Evolutionary conservation across 2,797 vertebrate species (phyloP).

Genomic region (Danio aesculapii): DNA sequence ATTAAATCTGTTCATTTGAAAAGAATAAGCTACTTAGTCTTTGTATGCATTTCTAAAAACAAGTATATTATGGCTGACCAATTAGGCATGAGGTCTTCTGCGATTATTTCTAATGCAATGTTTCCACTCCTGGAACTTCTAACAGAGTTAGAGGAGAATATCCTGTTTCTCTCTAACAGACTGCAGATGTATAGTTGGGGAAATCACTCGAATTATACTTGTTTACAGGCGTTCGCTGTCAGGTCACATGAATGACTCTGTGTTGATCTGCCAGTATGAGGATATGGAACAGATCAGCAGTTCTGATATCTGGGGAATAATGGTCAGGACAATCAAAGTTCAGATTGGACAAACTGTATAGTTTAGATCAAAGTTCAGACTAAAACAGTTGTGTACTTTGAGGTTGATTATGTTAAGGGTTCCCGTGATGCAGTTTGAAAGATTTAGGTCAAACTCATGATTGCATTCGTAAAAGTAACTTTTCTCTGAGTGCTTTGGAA

Average conservation of each 20-base stretch:
- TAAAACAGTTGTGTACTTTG: conserved; percentile 14
- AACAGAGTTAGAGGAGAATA: conserved; percentile 27
- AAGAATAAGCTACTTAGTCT: neutral
- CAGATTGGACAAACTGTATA: neutral
- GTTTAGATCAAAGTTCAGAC: neutral
- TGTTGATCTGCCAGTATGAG: conserved; percentile 9
- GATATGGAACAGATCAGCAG: neutral
- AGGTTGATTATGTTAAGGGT: conserved; percentile 30
- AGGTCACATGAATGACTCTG: neutral
- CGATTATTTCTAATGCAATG: conserved; percentile 23
- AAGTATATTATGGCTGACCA: conserved; percentile 8
- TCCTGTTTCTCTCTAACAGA: conserved; percentile 14
- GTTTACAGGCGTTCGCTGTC: conserved; percentile 24
- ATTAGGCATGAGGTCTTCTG: neutral
- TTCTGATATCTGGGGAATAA: conserved; percentile 17
- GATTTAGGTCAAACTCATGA: conserved; percentile 29
- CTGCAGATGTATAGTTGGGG: neutral
- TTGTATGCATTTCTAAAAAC: conserved; percentile 4
- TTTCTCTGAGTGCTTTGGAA: conserved; percentile 1
- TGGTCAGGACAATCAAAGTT: neutral
- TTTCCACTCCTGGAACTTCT: conserved; percentile 31
- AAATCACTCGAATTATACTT: conserved; percentile 6
- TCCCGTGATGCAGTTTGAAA: conserved; percentile 13
- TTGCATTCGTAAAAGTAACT: conserved; percentile 23
- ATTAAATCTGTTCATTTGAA: neutral